Evolutionary conservation across 92 coral and sea anemone species (phyloP).

Genomic region (Parazoanthus darwini): DNA sequence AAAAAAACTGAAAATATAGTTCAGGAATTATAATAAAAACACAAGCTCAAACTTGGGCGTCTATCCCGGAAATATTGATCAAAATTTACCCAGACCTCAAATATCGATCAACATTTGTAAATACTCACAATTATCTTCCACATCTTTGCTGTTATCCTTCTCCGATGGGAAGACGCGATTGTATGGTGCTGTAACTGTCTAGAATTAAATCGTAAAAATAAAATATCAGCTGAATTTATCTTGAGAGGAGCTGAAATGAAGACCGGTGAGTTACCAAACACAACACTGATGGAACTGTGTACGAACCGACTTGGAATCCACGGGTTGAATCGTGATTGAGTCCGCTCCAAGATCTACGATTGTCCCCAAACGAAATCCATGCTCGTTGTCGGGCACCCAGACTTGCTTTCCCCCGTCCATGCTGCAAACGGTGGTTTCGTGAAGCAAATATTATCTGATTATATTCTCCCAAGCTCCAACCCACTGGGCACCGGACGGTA

Average conservation of each 20-base stretch:
- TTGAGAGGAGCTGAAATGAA: background rate
- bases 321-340: constrained; percentile 82
- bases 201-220: constrained; percentile 23
- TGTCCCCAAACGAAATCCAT: constrained; percentile 91
- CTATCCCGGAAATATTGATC: constrained; percentile 38
- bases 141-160: constrained; percentile 86
- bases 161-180: constrained; percentile 93
- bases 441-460: background rate
- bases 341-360: constrained; percentile 92
- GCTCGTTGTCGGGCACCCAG: constrained; percentile 96
- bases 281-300: background rate
- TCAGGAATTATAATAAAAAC: background rate
- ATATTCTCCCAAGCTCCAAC: constrained; percentile 1
- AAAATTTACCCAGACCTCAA: constrained; percentile 5
- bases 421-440: background rate
- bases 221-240: constrained; percentile 1
- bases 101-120: background rate
- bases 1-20: background rate
- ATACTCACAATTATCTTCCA: constrained; percentile 96
- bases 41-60: constrained; percentile 9
- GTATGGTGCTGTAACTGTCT: constrained; percentile 89
- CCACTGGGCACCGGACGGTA: constrained; percentile 34
- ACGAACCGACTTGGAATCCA: constrained; percentile 49
- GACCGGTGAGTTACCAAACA: constrained; percentile 13
- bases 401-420: constrained; percentile 87